Evolutionary conservation across 2,888 invertebrate genomes (phyloP), one percentile per base, ranked within the genome.

Genomic region (Caenorhabditis plicata): DNA sequence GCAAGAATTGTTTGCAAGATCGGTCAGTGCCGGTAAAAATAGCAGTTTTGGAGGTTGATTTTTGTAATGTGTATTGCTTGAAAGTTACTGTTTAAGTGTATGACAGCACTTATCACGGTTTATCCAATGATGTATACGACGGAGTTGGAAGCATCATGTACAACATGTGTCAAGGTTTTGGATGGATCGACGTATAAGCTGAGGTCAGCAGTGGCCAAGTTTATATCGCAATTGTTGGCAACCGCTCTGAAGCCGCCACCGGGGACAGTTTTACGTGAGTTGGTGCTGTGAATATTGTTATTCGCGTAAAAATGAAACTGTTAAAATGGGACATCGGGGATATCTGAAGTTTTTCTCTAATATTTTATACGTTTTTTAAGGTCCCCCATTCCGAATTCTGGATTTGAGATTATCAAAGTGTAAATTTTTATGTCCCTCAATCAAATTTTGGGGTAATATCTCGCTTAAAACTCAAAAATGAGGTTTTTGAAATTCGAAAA

Each of bases 111-210:
- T 87, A 86, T 93, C 66, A 89, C 90, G 74, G 88, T 92, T 75
- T 89, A 92, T 43, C 87, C 89, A 13, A 84, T 84, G 62, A 88
- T 90, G 81, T 89, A 91, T 75, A 90, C 91, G 5, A 88, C 66
- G 19, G 78, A 78, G 13, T 38, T 78, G 9, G 78, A 76, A 35
- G 71, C 72, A 2, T 56, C 66, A n/a, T 68, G 64, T 42, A 77
- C 78, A 26, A 57, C 75, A 41, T 71, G 72, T 46, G 52, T 77
- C 7, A 79, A 80, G 48, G 90, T 94, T 4, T 88, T 93, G 72
- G 92, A 93, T 81, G 90, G 90, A 4, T 90, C 91, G 42, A 92
- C 90, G 83, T 92, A 92, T 82, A 91, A 92, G 83, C 90, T 90
- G 1, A 85, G 92, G 42, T 91, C 92, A 83, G 88, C 91, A 1